phyloP scores from a whole-genome alignment of 2,113 vertebrate genomes.

The Oryctolagus cuniculus region DNA sequence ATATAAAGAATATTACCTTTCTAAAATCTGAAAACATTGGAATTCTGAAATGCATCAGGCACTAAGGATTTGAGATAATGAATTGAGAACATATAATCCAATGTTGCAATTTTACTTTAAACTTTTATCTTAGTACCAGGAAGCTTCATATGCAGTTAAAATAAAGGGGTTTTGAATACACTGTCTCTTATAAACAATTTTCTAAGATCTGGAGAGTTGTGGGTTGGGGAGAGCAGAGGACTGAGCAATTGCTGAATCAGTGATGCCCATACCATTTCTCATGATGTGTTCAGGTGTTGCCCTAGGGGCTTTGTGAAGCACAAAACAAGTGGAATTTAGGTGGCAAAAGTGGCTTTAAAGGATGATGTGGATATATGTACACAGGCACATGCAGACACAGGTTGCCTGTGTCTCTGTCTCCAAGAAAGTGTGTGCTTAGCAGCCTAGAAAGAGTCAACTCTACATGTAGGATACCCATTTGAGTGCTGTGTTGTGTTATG shows the following conservation, averaged over 20 bases:
- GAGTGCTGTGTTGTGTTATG: neutral
- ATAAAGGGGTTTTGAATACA: neutral
- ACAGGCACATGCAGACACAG: neutral
- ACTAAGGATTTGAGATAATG: neutral
- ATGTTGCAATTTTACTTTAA: constrained; percentile 52
- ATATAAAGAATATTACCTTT: neutral
- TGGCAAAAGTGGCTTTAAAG: neutral
- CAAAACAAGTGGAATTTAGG: constrained; percentile 34
- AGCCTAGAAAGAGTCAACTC: neutral
- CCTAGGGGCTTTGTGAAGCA: neutral
- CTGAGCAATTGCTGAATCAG: neutral
- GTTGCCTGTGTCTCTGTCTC: neutral
- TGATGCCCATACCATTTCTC: neutral
- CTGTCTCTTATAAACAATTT: neutral
- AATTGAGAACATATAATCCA: neutral
- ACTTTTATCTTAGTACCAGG: neutral
- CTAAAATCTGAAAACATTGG: constrained; percentile 35
- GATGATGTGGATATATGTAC: too few relatives aligned
- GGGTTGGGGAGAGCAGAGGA: neutral
- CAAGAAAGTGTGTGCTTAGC: neutral
- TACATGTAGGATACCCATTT: neutral
- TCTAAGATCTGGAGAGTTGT: neutral
- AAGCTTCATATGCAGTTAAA: neutral
- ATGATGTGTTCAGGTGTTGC: neutral
- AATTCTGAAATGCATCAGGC: constrained; percentile 31